phyloP scores from a whole-genome alignment of 2,113 vertebrate genomes.

The Pelvicachromis taeniatus region DNA sequence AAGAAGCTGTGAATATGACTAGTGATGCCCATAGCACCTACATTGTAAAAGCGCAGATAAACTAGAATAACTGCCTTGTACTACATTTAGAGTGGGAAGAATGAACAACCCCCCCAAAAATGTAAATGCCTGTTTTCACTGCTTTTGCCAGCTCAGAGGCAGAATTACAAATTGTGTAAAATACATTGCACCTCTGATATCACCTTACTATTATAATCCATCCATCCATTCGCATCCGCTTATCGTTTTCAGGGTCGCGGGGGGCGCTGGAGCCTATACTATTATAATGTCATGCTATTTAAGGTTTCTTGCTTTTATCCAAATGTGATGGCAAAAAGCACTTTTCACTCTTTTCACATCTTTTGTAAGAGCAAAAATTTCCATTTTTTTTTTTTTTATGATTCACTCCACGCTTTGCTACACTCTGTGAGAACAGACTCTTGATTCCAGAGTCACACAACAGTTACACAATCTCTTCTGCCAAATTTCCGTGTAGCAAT shows the following conservation, averaged over 20 bases:
- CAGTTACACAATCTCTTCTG: background rate
- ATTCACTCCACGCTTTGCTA: background rate
- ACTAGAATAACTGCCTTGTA: background rate
- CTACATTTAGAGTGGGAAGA: background rate
- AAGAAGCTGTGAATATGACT: background rate
- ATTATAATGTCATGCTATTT: conserved; percentile 5
- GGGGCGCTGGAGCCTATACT: too few species aligned
- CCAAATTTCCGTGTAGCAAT: background rate
- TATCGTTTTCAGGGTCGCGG: too few species aligned
- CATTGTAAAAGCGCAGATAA: background rate
- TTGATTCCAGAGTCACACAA: background rate
- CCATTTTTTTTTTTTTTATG: background rate
- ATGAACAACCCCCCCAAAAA: background rate
- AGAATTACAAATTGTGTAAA: background rate
- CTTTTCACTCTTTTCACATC: background rate
- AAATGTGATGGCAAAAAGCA: background rate
- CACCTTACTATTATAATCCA: background rate
- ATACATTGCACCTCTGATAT: background rate
- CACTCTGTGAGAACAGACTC: accelerated
- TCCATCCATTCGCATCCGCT: too few species aligned
- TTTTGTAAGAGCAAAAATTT: accelerated
- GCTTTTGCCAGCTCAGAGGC: background rate
- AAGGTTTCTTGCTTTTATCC: background rate
- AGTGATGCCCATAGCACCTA: background rate
- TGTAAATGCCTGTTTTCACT: accelerated